Evolutionary conservation across 64 coral and sea anemone species (phyloP).

Genomic region (Montipora foliosa): DNA sequence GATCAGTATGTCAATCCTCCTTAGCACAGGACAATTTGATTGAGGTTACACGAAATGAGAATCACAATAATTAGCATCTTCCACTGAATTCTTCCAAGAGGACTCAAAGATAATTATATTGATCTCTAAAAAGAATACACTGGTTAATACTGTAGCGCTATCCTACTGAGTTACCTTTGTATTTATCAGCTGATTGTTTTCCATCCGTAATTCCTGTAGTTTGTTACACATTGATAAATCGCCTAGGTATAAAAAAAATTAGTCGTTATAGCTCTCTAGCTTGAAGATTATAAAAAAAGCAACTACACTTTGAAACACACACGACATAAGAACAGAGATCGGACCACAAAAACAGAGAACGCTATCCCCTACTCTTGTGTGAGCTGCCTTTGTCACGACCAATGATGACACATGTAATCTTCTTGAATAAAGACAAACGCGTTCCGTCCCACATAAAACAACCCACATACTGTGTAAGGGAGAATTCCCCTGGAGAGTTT

Average conservation of each 20-base stretch:
- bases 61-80: neutral
- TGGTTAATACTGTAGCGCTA: neutral
- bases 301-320: no score
- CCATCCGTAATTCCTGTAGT: conserved; percentile 72
- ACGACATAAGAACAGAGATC: no score
- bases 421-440: no score
- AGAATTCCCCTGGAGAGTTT: no score
- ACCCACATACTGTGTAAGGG: no score
- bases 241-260: conserved; percentile 31
- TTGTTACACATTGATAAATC: conserved; percentile 77
- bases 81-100: neutral
- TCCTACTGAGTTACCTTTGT: conserved; percentile 71
- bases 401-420: no score
- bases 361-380: no score
- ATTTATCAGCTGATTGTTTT: conserved; percentile 90
- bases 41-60: neutral
- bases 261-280: neutral
- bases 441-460: no score
- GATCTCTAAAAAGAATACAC: neutral
- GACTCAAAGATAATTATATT: neutral
- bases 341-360: no score
- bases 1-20: neutral
- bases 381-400: no score
- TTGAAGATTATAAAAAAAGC: no score
- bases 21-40: neutral